These are phyloP conservation scores for Amphiprion percula DNA, from an alignment of 2,113 vertebrate species.

Conservation along the genomic window DNA sequence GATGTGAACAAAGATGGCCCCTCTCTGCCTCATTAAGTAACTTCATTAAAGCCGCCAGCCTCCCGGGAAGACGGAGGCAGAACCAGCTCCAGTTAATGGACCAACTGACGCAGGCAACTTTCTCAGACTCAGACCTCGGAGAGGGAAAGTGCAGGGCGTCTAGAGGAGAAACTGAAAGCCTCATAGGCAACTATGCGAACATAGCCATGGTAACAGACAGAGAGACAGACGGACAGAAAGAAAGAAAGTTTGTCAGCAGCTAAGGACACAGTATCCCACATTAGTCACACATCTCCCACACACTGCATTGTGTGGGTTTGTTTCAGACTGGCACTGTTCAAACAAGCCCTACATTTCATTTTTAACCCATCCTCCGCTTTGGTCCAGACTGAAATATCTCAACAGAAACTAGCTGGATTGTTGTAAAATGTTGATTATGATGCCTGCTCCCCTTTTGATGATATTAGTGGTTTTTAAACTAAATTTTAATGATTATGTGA, in stretches of 20 bases:
- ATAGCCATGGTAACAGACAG: conserved; percentile 57
- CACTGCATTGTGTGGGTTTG: conserved; percentile 32
- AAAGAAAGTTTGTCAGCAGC: conserved; percentile 58
- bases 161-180: conserved; percentile 38
- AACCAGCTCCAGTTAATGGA: conserved; percentile 69
- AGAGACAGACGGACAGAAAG: conserved; percentile 47
- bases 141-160: conserved; percentile 35
- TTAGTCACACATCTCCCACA: conserved; percentile 68
- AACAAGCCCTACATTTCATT: conserved; percentile 44
- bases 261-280: conserved; percentile 52
- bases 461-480: not conserved
- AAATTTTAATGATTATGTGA: not conserved
- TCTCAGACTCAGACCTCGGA: conserved; percentile 58
- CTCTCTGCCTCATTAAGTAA: conserved; percentile 84
- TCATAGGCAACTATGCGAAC: conserved; percentile 31
- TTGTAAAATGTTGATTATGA: not conserved
- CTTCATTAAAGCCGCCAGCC: conserved; percentile 72
- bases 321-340: conserved; percentile 40
- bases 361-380: conserved; percentile 7
- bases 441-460: not conserved
- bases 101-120: conserved; percentile 59
- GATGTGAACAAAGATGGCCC: conserved; percentile 78
- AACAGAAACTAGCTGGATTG: not conserved
- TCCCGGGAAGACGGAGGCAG: conserved; percentile 55
- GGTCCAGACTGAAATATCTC: conserved; percentile 20